These are phyloP conservation scores for Anolis sagrei DNA, from an alignment of 2,113 vertebrate genomes.

Conservation along the genomic window DNA sequence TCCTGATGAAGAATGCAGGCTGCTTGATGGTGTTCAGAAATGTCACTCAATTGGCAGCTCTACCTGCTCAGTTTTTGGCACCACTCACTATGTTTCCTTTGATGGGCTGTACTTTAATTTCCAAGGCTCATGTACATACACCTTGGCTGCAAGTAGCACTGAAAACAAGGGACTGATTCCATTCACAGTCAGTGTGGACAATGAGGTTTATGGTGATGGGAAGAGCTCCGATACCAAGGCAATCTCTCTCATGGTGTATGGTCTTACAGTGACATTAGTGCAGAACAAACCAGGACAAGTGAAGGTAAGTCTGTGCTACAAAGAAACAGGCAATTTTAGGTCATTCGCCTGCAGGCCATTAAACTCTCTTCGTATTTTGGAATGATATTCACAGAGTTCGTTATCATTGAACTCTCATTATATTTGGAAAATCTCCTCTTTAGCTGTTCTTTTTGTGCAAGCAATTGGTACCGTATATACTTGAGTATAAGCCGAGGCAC, in stretches of 20 bases:
- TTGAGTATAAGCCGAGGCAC: no score
- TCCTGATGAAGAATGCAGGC: conserved; percentile 45
- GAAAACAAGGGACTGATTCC: background rate
- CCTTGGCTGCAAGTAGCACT: conserved; percentile 43
- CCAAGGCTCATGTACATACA: conserved; percentile 57
- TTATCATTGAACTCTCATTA: no score
- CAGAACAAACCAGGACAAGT: conserved; percentile 45
- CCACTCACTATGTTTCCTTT: conserved; percentile 56
- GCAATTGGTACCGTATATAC: no score
- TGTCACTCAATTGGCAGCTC: conserved; percentile 43
- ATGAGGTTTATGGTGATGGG: conserved; percentile 22
- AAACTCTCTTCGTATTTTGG: no score
- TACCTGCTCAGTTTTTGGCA: conserved; percentile 51
- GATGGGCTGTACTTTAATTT: conserved; percentile 62
- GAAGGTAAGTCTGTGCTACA: conserved; percentile 42
- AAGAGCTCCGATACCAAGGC: conserved; percentile 24
- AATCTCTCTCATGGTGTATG: conserved; percentile 53
- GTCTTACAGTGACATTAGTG: conserved; percentile 47
- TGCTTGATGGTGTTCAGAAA: conserved; percentile 50
- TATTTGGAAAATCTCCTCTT: no score
- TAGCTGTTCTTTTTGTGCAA: no score
- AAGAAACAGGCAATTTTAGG: background rate
- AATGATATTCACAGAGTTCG: no score
- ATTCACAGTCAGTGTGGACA: conserved; percentile 40
- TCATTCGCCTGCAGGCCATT: no score